A percentile compares a stretch with the other conserved stretches of the same genome.
phyloP scores from a whole-genome alignment of 2,797 vertebrate genomes.

The Taeniopygia guttata region DNA sequence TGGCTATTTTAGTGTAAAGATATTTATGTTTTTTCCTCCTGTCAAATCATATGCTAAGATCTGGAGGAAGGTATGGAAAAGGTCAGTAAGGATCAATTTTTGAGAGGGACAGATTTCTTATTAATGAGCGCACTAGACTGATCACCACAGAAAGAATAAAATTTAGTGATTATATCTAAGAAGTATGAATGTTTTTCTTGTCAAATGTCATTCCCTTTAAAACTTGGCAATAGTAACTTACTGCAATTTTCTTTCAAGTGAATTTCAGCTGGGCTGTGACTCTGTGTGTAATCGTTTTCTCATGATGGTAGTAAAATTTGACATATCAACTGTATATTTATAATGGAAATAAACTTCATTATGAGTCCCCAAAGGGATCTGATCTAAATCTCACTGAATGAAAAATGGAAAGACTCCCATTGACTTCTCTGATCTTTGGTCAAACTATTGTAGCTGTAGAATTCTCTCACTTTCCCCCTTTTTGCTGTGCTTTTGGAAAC shows the following conservation, averaged over 20 bases:
- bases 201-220: slow-evolving; percentile 47
- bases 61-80: neutral
- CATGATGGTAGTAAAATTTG: slow-evolving; percentile 47
- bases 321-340: slow-evolving; percentile 48
- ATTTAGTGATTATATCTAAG: slow-evolving; percentile 12
- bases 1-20: neutral
- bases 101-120: neutral
- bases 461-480: neutral
- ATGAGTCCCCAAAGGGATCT: slow-evolving; percentile 34
- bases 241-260: slow-evolving; percentile 41
- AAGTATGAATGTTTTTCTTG: slow-evolving; percentile 30
- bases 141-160: neutral
- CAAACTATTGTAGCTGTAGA: neutral
- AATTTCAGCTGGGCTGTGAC: slow-evolving; percentile 43
- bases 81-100: neutral
- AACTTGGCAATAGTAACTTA: slow-evolving; percentile 20
- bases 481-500: neutral
- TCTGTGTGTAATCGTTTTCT: slow-evolving; percentile 42
- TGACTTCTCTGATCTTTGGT: slow-evolving; percentile 48
- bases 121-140: neutral
- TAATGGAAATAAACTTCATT: slow-evolving; percentile 54
- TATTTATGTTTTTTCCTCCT: neutral
- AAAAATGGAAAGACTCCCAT: slow-evolving; percentile 35
- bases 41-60: neutral
- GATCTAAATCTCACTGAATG: slow-evolving; percentile 47